These are phyloP conservation scores for Yponomeuta sedellus DNA, from an alignment of 2,888 invertebrate species.

Conservation along the genomic window DNA sequence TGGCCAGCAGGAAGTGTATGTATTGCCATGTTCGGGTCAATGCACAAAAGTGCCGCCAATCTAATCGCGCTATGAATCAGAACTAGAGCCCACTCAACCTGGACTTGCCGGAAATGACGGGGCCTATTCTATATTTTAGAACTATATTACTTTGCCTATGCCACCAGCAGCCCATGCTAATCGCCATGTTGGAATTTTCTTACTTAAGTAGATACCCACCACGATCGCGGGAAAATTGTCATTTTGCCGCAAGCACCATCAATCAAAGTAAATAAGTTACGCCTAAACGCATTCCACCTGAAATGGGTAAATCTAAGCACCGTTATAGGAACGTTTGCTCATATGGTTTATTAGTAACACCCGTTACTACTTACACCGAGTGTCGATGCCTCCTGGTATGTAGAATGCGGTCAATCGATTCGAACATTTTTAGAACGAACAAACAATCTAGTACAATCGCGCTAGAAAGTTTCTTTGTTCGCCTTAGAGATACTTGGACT, in stretches of 20 bases:
- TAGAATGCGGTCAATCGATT: constrained; percentile 67
- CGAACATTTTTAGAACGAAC: constrained; percentile 51
- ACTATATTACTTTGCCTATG: background rate
- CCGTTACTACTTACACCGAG: too few relatives aligned
- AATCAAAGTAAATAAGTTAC: constrained; percentile 10
- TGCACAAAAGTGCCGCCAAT: constrained; percentile 62
- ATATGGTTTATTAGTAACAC: constrained; percentile 47
- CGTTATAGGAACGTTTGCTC: constrained; percentile 39
- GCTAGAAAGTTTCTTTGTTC: constrained; percentile 1
- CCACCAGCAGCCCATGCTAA: background rate
- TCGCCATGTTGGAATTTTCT: background rate
- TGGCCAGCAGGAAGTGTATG: background rate
- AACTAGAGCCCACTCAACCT: background rate
- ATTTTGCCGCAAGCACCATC: constrained; percentile 4
- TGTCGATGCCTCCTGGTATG: constrained; percentile 58
- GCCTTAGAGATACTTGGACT: background rate
- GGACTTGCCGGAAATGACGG: background rate
- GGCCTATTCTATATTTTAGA: background rate
- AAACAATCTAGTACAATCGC: constrained; percentile 30
- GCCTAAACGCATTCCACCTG: constrained; percentile 12
- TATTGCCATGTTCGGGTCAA: constrained; percentile 60
- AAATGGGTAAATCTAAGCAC: constrained; percentile 13
- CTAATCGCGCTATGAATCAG: constrained; percentile 22
- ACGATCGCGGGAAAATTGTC: background rate
- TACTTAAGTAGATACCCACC: constrained; percentile 1